A percentile compares a stretch with the other conserved stretches of the same genome.
Conservation (phyloP, 2,888 invertebrate species). For the Xanthia icteritia region DNA sequence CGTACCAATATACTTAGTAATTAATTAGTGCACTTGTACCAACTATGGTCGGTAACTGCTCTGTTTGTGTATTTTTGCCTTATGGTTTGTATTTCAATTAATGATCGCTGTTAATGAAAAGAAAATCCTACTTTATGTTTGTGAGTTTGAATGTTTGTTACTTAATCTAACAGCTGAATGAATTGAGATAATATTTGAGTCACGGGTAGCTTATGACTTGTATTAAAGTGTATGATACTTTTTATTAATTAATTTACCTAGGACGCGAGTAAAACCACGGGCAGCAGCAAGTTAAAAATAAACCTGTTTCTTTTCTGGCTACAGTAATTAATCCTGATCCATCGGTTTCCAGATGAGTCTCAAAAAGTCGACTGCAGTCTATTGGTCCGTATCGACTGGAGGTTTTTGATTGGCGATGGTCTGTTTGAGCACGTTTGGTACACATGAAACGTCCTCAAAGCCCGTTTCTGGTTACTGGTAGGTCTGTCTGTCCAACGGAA, state of each 20-base stretch:
- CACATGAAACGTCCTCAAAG: constrained; percentile 26
- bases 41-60: constrained; percentile 9
- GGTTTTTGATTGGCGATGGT: constrained; percentile 40
- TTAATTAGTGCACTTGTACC: constrained; percentile 55
- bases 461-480: neutral
- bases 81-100: neutral
- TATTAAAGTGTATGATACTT: too few relatives aligned
- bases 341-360: constrained; percentile 17
- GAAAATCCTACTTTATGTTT: neutral
- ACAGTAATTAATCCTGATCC: constrained; percentile 28
- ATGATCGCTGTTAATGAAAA: neutral
- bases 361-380: constrained; percentile 24
- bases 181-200: neutral
- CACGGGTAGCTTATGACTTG: too few relatives aligned
- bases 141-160: neutral
- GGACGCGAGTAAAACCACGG: neutral
- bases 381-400: constrained; percentile 14
- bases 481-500: neutral
- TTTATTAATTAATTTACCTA: too few relatives aligned
- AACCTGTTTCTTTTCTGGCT: constrained; percentile 11
- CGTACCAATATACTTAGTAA: constrained; percentile 59
- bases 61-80: constrained; percentile 32
- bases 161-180: neutral
- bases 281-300: neutral
- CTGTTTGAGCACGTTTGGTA: constrained; percentile 37